phyloP scores from a whole-genome alignment of 2,888 invertebrate genomes.

The Troides oblongomaculatus region DNA sequence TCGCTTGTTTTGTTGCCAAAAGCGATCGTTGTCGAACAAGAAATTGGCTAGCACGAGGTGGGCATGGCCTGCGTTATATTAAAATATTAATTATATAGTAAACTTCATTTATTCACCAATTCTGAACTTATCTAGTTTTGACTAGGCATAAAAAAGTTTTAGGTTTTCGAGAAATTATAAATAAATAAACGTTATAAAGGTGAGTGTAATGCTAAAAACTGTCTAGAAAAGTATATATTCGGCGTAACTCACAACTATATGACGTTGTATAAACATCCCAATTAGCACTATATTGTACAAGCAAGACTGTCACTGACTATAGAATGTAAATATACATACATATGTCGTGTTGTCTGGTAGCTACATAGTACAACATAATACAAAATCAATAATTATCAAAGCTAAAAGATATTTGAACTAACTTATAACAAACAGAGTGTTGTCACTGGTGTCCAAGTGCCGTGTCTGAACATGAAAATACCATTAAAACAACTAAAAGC shows the following conservation, averaged over 20 bases:
- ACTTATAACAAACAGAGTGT: slow-evolving; percentile 44
- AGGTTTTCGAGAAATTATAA: no score
- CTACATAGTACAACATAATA: background rate
- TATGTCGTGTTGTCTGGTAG: no score
- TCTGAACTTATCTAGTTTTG: no score
- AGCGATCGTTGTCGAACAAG: slow-evolving; percentile 55
- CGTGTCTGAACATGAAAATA: slow-evolving; percentile 42
- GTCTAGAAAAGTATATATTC: no score
- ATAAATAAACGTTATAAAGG: no score
- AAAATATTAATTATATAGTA: background rate
- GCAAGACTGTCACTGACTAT: no score
- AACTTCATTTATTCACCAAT: background rate
- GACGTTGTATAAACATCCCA: no score
- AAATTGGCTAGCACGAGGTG: slow-evolving; percentile 49
- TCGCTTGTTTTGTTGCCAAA: slow-evolving; percentile 71
- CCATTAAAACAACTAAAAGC: slow-evolving; percentile 45
- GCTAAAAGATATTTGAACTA: background rate
- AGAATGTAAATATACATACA: no score
- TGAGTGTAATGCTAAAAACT: no score
- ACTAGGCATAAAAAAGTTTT: no score
- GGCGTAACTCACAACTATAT: no score
- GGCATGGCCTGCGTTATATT: slow-evolving; percentile 31
- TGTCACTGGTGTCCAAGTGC: slow-evolving; percentile 38
- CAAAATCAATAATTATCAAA: background rate
- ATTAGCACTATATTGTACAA: no score